A percentile compares a stretch with the other conserved stretches of the same genome.
phyloP scores from a whole-genome alignment of 2,113 vertebrate genomes.

The Nibea albiflora region DNA sequence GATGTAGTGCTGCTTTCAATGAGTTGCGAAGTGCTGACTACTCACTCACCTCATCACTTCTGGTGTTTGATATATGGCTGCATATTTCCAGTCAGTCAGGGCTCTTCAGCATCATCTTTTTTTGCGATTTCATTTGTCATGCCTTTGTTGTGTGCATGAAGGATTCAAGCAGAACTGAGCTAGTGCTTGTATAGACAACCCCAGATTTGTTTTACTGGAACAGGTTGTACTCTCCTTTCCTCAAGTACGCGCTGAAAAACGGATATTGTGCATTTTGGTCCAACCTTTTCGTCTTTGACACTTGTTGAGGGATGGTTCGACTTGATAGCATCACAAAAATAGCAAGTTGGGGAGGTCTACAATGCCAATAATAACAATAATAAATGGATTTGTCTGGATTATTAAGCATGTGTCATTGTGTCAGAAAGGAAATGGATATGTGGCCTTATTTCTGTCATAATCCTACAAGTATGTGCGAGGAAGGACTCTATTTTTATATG shows the following conservation, averaged over 20 bases:
- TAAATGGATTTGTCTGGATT: constrained; percentile 8
- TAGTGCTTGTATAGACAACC: constrained; percentile 3
- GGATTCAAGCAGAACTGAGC: constrained; percentile 11
- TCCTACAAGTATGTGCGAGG: constrained; percentile 50
- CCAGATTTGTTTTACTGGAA: neutral
- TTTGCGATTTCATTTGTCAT: neutral
- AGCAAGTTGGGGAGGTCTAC: neutral
- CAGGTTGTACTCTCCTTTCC: constrained; percentile 1
- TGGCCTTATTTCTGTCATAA: constrained; percentile 76
- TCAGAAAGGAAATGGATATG: constrained; percentile 65
- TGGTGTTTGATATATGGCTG: constrained; percentile 8
- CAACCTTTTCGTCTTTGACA: neutral
- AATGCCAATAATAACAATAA: constrained; percentile 1
- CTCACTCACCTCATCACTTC: constrained; percentile 21
- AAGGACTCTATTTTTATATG: constrained; percentile 74
- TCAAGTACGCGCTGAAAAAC: neutral
- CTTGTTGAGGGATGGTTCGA: neutral
- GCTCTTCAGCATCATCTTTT: neutral
- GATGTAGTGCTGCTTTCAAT: neutral
- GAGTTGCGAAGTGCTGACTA: constrained; percentile 7
- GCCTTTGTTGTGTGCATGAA: constrained; percentile 27
- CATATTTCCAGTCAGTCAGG: constrained; percentile 3
- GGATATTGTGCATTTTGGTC: neutral
- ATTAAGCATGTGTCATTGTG: constrained; percentile 36
- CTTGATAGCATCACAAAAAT: constrained; percentile 3